Evolutionary conservation across 2,797 vertebrate genomes (phyloP).

Genomic region (Anniella stebbinsi): DNA sequence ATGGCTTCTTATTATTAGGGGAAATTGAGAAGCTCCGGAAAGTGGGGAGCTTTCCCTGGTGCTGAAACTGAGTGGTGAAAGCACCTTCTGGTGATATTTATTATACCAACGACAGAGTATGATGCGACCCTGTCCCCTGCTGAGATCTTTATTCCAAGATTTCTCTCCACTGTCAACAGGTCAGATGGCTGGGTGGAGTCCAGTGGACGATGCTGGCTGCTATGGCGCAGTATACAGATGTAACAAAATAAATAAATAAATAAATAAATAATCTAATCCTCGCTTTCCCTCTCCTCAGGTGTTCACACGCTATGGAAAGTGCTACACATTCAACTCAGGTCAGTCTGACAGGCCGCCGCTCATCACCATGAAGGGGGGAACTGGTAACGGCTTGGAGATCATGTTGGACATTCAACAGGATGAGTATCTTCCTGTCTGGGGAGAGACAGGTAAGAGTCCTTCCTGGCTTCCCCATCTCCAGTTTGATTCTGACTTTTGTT

Average conservation of each 20-base stretch:
- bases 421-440: constrained; percentile 97
- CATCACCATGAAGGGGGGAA: constrained; percentile 95
- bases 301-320: constrained; percentile 97
- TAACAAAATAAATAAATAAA: too few species aligned
- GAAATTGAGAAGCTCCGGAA: not conserved
- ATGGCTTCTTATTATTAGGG: too few species aligned
- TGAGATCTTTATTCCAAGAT: constrained; percentile 18
- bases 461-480: not conserved
- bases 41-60: not conserved
- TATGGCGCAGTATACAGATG: too few species aligned
- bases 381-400: constrained; percentile 97
- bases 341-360: constrained; percentile 88
- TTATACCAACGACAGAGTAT: not conserved
- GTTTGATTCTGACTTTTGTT: not conserved
- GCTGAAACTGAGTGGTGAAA: not conserved
- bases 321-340: constrained; percentile 98
- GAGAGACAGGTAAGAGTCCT: constrained; percentile 89
- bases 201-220: constrained; percentile 6
- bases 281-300: constrained; percentile 79
- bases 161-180: constrained; percentile 10
- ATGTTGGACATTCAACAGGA: constrained; percentile 99
- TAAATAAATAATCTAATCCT: not conserved
- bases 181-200: not conserved
- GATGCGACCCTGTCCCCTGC: not conserved
- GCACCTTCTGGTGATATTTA: not conserved